A percentile compares a stretch with the other conserved stretches of the same genome.
phyloP scores from a whole-genome alignment of 2,888 invertebrate species.

The Drosophila mimica region DNA sequence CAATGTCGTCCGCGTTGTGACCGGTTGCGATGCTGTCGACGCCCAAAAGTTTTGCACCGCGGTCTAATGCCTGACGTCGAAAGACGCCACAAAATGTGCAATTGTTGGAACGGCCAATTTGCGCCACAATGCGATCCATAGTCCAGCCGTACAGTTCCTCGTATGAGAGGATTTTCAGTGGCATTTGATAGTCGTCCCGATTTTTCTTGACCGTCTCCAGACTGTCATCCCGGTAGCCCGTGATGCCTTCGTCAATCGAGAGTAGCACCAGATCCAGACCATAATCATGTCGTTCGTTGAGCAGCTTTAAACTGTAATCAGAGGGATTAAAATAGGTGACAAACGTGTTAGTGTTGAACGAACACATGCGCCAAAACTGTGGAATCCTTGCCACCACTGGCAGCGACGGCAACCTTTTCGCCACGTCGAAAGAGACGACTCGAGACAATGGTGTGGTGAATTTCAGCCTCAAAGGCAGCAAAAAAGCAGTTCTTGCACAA shows the following conservation, averaged over 20 bases:
- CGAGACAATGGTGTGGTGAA: conserved; percentile 94
- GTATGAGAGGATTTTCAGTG: conserved; percentile 97
- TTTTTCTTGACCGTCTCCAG: conserved; percentile 98
- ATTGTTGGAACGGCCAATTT: conserved; percentile 95
- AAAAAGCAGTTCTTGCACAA: conserved; percentile 98
- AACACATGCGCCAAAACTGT: conserved; percentile 97
- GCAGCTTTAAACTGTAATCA: conserved; percentile 88
- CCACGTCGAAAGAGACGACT: conserved; percentile 93
- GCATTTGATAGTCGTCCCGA: conserved; percentile 95
- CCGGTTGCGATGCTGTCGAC: conserved; percentile 98
- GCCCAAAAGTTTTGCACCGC: conserved; percentile 94
- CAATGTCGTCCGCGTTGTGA: conserved; percentile 98
- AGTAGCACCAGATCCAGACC: conserved; percentile 94
- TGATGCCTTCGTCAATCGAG: conserved; percentile 99
- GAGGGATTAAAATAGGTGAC: background rate
- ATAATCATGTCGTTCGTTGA: conserved; percentile 96
- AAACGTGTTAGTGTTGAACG: conserved; percentile 19
- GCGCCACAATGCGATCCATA: conserved; percentile 98
- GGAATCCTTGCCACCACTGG: conserved; percentile 98
- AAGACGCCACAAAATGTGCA: conserved; percentile 99
- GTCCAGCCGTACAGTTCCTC: conserved; percentile 99
- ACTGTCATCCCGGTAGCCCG: conserved; percentile 97
- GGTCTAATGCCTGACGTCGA: conserved; percentile 96
- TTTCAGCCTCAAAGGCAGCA: conserved; percentile 96
- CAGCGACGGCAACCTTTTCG: conserved; percentile 96